Evolutionary conservation across 1,140 invertebrate genomes (phyloP).

Genomic region (Aphaenogaster floridana): DNA sequence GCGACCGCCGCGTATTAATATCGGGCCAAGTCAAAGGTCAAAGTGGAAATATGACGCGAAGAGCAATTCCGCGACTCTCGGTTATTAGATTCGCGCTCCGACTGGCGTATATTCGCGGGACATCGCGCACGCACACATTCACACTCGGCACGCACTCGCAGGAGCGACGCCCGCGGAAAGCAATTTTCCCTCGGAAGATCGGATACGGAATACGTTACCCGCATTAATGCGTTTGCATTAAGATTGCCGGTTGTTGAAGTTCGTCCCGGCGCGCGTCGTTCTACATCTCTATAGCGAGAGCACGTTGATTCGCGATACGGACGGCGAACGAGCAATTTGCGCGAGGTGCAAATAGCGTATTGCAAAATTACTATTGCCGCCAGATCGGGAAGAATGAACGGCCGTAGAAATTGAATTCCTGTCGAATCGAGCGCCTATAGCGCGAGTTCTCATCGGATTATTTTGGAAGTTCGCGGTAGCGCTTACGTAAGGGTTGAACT

Average conservation of each 20-base stretch:
- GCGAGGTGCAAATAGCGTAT: background rate
- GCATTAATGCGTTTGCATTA: slow-evolving; percentile 46
- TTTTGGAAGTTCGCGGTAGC: background rate
- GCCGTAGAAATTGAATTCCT: slow-evolving; percentile 10
- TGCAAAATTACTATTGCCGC: no score
- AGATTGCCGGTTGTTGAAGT: slow-evolving; percentile 13
- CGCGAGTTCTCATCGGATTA: background rate
- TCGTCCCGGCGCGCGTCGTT: background rate
- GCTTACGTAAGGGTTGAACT: slow-evolving; percentile 28
- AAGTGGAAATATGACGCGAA: slow-evolving; percentile 10
- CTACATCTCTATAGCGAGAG: background rate
- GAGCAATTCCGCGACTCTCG: slow-evolving; percentile 19
- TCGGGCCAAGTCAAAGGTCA: slow-evolving; percentile 29
- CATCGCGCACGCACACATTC: background rate
- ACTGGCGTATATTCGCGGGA: background rate
- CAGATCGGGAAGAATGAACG: background rate
- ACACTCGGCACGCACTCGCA: background rate
- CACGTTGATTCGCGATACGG: background rate
- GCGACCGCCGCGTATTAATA: background rate
- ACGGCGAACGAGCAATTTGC: background rate
- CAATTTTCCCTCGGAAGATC: slow-evolving; percentile 33
- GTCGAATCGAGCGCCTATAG: slow-evolving; percentile 2
- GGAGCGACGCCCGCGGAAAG: background rate
- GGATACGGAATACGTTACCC: slow-evolving; percentile 44
- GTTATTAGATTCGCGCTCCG: slow-evolving; percentile 28